A percentile compares a stretch with the other conserved stretches of the same genome.
Evolutionary conservation across 2,113 vertebrate species (phyloP).

Genomic region (Raja brachyura): DNA sequence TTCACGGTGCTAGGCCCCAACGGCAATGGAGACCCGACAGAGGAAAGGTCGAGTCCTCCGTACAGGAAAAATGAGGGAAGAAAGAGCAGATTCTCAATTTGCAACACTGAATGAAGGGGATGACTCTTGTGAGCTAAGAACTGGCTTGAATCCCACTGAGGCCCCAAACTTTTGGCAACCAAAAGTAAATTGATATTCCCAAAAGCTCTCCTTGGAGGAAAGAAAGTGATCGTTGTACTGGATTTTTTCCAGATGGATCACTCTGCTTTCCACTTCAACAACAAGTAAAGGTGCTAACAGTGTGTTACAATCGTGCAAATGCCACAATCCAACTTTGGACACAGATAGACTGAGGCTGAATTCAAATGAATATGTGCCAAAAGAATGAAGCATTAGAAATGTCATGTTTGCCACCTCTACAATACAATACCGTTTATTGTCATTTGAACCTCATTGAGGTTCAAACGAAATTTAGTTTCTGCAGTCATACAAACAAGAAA

Average conservation of each 20-base stretch:
- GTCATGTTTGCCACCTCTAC: not conserved
- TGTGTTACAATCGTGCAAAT: not conserved
- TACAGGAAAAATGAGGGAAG: no score
- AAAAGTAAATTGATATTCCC: not conserved
- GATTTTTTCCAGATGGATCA: not conserved
- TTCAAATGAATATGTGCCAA: not conserved
- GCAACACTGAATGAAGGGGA: not conserved
- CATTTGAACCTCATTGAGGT: no score
- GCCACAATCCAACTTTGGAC: not conserved
- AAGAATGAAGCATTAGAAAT: not conserved
- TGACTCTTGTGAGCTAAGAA: not conserved
- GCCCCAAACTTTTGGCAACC: not conserved
- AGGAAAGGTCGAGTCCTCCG: no score
- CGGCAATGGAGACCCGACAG: no score
- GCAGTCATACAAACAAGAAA: no score
- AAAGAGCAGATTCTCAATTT: not conserved
- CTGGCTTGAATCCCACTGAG: not conserved
- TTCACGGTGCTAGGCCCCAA: no score
- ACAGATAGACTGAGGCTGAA: not conserved
- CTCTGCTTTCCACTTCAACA: not conserved
- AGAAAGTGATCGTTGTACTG: not conserved
- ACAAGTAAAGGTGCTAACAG: not conserved
- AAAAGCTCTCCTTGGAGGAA: not conserved
- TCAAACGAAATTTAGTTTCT: no score
- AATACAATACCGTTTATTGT: no score